A percentile compares a stretch with the other conserved stretches of the same genome.
Evolutionary conservation across 2,797 vertebrate genomes (phyloP).

Genomic region (Sebastes glaucus): DNA sequence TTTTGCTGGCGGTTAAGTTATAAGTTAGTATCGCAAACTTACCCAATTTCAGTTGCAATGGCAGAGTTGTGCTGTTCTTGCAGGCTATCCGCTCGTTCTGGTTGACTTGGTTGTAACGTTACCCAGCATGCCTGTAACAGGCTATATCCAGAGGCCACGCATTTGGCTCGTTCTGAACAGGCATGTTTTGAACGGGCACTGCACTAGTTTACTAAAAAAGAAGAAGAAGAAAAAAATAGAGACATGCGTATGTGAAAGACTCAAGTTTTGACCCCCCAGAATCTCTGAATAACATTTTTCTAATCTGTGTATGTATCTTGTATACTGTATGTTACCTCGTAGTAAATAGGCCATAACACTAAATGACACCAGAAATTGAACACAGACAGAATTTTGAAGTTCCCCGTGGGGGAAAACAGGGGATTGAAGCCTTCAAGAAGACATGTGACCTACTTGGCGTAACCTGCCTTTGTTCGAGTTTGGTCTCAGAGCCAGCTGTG

Average conservation of each 20-base stretch:
- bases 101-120: no score
- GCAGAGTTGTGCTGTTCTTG: no score
- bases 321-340: background rate
- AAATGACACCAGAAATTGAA: slow-evolving; percentile 40
- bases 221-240: background rate
- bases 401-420: slow-evolving; percentile 9
- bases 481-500: slow-evolving; percentile 75
- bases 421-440: slow-evolving; percentile 49
- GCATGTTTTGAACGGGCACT: background rate
- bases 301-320: background rate
- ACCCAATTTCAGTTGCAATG: no score
- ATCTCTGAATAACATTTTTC: background rate
- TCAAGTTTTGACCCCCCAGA: background rate
- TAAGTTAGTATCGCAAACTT: no score
- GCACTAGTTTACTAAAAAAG: background rate
- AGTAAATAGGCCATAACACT: slow-evolving; percentile 12
- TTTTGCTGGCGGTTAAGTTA: no score
- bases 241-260: background rate
- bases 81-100: no score
- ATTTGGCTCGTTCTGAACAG: no score
- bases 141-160: no score
- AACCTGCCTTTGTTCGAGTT: slow-evolving; percentile 76
- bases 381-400: slow-evolving; percentile 29
- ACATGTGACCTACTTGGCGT: slow-evolving; percentile 73
- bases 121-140: no score